Evolutionary conservation across 2,797 vertebrate genomes (phyloP).

Genomic region (Sebastes iracundus): DNA sequence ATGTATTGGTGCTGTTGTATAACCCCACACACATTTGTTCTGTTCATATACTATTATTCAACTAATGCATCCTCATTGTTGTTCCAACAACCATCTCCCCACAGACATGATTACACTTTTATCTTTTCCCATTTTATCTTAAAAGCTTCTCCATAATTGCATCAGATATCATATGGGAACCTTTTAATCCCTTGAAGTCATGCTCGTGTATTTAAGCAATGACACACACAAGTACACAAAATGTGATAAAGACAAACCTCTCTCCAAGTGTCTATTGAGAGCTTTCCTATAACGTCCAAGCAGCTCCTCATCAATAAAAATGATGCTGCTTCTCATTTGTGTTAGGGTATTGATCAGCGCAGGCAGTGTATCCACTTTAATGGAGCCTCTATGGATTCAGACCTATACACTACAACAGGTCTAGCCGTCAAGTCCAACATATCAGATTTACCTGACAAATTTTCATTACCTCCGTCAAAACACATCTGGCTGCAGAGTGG

Average conservation of each 20-base stretch:
- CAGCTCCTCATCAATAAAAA: conserved; percentile 66
- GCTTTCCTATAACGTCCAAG: conserved; percentile 51
- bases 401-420: conserved; percentile 22
- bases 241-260: conserved; percentile 52
- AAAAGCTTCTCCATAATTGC: conserved; percentile 60
- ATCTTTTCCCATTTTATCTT: conserved; percentile 60
- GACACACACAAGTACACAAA: conserved; percentile 37
- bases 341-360: conserved; percentile 63
- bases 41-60: conserved; percentile 12
- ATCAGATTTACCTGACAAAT: conserved; percentile 68
- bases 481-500: conserved; percentile 58
- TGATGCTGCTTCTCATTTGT: conserved; percentile 51
- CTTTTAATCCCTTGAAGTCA: conserved; percentile 60
- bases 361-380: conserved; percentile 55
- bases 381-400: conserved; percentile 52
- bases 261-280: conserved; percentile 51
- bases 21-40: background rate
- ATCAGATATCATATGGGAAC: conserved; percentile 65
- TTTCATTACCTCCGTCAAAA: conserved; percentile 73
- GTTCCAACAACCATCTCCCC: conserved; percentile 49
- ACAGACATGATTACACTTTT: conserved; percentile 60
- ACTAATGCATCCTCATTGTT: conserved; percentile 38
- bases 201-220: conserved; percentile 55
- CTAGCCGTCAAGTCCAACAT: conserved; percentile 35
- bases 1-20: background rate